Evolutionary conservation across 2,113 vertebrate genomes (phyloP), one percentile per base, ranked within the genome.

Genomic region (Oreochromis niloticus): DNA sequence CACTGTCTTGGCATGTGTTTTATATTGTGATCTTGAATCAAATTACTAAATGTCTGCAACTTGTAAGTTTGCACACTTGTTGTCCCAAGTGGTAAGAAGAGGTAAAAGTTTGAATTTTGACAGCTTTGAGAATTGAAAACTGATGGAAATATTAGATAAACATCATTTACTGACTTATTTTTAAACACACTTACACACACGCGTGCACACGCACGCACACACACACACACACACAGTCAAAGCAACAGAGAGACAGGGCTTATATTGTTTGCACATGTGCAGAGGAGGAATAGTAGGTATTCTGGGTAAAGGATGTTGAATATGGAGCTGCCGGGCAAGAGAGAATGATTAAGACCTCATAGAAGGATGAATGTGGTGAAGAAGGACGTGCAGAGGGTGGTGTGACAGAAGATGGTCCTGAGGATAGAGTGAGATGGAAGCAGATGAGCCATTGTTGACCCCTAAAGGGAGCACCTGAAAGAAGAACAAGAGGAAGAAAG

Each of bases 171-270:
- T 24, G 22, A 71, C 6, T 71, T 71, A 24, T 61, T 71, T 71
- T 41, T 71, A 39, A 1, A 36, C 59, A 14, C 6, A 14, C n/a
- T 2, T 6, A 48, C 6, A 48, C 14, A 48, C 13, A 7, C 13
- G 3, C 8, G 22, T 22, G 22, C 22, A 22, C 22, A 22, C 22
- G 9, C 50, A n/a, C 48, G 2, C 48, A 9, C 50, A 4, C 17
- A 39, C 36, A 4, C 36, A 43, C 52, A 11, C 22, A 59, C 56
- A 30, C 24, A 32, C 0, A 0, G 0, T 19, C 59, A 63, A 63
- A 63, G 59, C 32, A 24, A 17, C 68, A 73, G 13, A 22, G 8
- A 46, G 68, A 3, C 22, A 3, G 14, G 13, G 19, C 8, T 27
- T 24, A 27, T 27, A 27, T 17, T 17, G 2, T 73, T 46, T 46